Conservation (phyloP, 2,113 vertebrate species). For the Triplophysa siluroides region DNA sequence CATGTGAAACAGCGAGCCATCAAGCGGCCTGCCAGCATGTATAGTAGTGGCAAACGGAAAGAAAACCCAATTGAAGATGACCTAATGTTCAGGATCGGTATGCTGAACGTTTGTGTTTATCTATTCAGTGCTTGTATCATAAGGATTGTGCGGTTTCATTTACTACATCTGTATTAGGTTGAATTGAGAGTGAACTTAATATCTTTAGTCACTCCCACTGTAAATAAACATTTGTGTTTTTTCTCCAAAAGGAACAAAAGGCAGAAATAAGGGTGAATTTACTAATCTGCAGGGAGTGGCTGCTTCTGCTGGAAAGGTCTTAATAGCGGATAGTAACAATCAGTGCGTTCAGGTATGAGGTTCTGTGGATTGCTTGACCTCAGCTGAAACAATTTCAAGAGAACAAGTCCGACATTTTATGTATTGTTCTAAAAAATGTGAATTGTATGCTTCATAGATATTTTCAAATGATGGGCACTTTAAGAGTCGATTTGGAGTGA, state of each 20-base stretch:
- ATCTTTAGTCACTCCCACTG: too few relatives aligned
- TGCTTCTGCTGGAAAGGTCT: constrained; percentile 86
- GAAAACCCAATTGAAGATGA: constrained; percentile 96
- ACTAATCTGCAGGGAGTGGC: constrained; percentile 98
- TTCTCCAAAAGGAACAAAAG: constrained; percentile 87
- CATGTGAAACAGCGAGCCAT: constrained; percentile 93
- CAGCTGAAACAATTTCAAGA: neutral
- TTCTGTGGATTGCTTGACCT: neutral
- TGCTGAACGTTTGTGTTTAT: neutral
- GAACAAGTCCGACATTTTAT: neutral
- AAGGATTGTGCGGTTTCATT: too few relatives aligned
- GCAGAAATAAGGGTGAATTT: constrained; percentile 98
- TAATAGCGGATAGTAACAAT: constrained; percentile 99
- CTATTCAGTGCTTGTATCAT: too few relatives aligned
- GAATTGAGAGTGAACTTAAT: too few relatives aligned
- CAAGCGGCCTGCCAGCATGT: constrained; percentile 93
- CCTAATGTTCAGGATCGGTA: constrained; percentile 93
- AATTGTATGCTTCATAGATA: constrained; percentile 73
- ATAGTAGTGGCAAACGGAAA: constrained; percentile 93
- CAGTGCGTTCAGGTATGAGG: constrained; percentile 93
- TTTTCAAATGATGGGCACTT: constrained; percentile 96
- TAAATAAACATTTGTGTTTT: neutral
- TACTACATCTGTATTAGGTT: too few relatives aligned
- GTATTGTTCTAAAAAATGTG: neutral
- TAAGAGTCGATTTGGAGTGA: constrained; percentile 92